Percentiles rank a stretch among this genome's conserved stretches.
These are phyloP conservation scores for Australoheros facetus DNA, from an alignment of 2,797 vertebrate species.

Conservation along the genomic window DNA sequence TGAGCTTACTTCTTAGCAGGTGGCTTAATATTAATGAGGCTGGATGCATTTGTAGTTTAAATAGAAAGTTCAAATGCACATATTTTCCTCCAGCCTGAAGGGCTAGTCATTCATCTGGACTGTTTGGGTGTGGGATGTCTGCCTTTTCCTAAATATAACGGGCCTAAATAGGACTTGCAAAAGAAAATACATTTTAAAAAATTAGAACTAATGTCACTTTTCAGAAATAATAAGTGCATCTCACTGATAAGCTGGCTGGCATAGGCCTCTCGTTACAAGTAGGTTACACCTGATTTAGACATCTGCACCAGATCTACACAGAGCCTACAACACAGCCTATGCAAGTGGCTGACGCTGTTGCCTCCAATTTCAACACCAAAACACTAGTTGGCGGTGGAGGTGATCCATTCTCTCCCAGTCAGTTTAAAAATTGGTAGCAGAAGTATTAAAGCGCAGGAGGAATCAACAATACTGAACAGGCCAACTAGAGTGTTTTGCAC, in stretches of 20 bases:
- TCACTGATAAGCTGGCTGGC: neutral
- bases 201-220: neutral
- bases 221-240: neutral
- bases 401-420: neutral
- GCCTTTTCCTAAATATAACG: neutral
- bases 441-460: neutral
- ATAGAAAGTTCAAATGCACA: neutral
- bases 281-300: neutral
- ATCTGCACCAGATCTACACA: neutral
- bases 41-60: slow-evolving; percentile 21
- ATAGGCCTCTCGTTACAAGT: too few relatives aligned
- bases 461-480: neutral
- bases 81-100: neutral
- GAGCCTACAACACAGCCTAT: neutral
- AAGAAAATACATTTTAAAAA: neutral
- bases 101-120: neutral
- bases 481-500: neutral
- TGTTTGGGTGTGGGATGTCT: neutral
- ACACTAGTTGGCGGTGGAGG: neutral
- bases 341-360: neutral
- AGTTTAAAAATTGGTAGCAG: neutral
- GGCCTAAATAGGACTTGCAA: neutral
- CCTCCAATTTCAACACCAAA: neutral
- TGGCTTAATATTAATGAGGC: slow-evolving; percentile 40
- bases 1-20: slow-evolving; percentile 32